Evolutionary conservation across 1,140 invertebrate species (phyloP).

Genomic region (Trachymyrmex cornetzi): DNA sequence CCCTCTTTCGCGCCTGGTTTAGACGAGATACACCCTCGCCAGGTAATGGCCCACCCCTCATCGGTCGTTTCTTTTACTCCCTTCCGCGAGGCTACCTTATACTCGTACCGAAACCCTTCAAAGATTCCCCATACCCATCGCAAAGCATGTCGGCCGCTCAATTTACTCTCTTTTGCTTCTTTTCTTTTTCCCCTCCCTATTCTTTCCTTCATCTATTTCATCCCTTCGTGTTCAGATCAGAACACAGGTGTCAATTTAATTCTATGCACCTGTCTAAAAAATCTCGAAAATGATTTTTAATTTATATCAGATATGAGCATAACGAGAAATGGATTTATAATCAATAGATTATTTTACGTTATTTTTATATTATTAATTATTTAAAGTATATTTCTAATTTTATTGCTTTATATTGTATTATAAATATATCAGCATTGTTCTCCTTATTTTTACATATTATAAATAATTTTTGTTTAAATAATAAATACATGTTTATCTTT

Average conservation of each 20-base stretch:
- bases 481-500: background rate
- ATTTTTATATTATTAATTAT: background rate
- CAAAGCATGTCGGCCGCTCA: constrained; percentile 75
- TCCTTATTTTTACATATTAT: background rate
- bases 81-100: constrained; percentile 57
- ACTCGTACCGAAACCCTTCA: constrained; percentile 65
- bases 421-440: background rate
- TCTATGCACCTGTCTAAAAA: constrained; percentile 55
- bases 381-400: background rate
- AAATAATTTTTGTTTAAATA: background rate
- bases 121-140: constrained; percentile 66
- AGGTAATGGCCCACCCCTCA: constrained; percentile 77
- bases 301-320: background rate
- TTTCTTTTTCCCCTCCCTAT: background rate
- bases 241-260: constrained; percentile 83
- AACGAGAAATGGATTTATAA: background rate
- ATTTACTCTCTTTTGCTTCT: constrained; percentile 80
- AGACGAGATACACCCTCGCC: constrained; percentile 79
- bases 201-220: constrained; percentile 36
- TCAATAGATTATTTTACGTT: background rate
- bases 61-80: constrained; percentile 30
- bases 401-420: background rate
- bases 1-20: constrained; percentile 73
- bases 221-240: constrained; percentile 62
- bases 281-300: constrained; percentile 16